Conservation (phyloP, 2,888 invertebrate genomes). For the Tridacna gigas region DNA sequence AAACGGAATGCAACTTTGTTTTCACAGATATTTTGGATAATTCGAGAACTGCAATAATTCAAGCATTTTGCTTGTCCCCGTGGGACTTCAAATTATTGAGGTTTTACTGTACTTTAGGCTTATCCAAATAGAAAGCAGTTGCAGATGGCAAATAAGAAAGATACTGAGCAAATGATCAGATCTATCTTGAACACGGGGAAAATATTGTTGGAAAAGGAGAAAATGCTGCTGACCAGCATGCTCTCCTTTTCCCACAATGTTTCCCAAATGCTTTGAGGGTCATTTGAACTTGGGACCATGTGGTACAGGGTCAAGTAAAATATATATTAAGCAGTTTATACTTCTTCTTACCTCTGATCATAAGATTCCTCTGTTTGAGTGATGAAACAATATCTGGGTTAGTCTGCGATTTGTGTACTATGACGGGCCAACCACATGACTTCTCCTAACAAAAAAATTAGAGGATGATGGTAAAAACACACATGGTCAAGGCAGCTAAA, state of each 20-base stretch:
- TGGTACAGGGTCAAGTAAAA: not conserved
- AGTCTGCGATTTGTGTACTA: slow-evolving; percentile 43
- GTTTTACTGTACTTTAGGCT: no score
- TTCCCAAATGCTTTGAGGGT: not conserved
- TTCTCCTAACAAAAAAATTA: slow-evolving; percentile 1
- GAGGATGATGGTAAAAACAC: not conserved
- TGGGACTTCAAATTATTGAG: no score
- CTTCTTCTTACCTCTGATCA: slow-evolving; percentile 44
- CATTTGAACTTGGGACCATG: not conserved
- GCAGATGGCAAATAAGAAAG: no score
- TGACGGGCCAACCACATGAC: slow-evolving; percentile 43
- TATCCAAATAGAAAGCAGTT: no score
- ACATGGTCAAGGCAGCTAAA: not conserved
- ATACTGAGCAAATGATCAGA: no score
- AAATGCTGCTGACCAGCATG: not conserved
- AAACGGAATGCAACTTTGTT: no score
- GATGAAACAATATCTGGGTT: slow-evolving; percentile 26
- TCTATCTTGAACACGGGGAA: no score
- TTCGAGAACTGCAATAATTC: no score
- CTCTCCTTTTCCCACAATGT: not conserved
- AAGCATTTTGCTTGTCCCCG: no score
- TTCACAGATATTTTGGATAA: no score
- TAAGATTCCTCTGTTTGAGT: slow-evolving; percentile 39
- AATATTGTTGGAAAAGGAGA: not conserved
- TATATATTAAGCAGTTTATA: not conserved